Conservation (phyloP, 2,113 vertebrate genomes). For the Cercopithecus mona region DNA sequence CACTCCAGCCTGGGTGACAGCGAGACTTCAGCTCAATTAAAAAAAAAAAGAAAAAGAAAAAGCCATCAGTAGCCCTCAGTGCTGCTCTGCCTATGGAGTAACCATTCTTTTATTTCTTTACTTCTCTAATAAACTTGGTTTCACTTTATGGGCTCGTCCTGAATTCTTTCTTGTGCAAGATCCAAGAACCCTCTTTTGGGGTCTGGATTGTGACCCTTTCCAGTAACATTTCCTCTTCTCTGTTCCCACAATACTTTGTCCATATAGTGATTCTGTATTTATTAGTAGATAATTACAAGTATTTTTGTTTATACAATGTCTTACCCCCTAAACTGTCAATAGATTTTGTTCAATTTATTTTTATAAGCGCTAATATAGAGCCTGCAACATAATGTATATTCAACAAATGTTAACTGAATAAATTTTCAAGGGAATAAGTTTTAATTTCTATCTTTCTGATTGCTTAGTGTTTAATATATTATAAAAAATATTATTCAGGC, state of each 20-base stretch:
- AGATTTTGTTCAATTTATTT: not conserved
- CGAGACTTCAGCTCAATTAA: too few relatives aligned
- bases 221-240: not conserved
- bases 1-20: too few relatives aligned
- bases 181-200: too few relatives aligned
- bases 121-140: too few relatives aligned
- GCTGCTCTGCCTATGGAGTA: too few relatives aligned
- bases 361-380: not conserved
- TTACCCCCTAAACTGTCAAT: not conserved
- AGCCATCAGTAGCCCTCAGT: too few relatives aligned
- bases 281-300: not conserved
- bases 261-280: not conserved
- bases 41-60: too few relatives aligned
- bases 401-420: not conserved
- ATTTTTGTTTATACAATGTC: not conserved
- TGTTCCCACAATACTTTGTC: not conserved
- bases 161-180: too few relatives aligned
- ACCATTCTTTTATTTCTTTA: too few relatives aligned
- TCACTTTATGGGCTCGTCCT: too few relatives aligned
- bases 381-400: not conserved
- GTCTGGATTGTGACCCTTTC: too few relatives aligned
- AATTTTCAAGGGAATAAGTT: not conserved
- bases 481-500: not conserved
- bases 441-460: conserved; percentile 20
- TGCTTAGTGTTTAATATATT: not conserved